Percentiles rank a stretch among this genome's conserved stretches.
Conservation (phyloP, 2,113 vertebrate species). For the Chelonoidis abingdonii region DNA sequence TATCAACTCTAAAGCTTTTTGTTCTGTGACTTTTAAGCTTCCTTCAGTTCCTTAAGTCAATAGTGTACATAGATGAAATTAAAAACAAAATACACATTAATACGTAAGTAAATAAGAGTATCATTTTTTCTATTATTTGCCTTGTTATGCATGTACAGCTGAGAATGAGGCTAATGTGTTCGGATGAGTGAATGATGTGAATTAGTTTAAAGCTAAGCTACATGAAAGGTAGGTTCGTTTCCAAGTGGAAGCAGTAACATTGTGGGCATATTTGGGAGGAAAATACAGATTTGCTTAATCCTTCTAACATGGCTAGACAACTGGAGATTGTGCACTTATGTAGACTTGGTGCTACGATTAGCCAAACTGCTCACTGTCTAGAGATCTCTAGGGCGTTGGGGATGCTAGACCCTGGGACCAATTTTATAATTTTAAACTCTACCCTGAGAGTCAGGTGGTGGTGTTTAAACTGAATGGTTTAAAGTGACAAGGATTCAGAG, state of each 20-base stretch:
- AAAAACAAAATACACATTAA: background rate
- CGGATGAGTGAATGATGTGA: background rate
- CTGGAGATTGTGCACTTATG: background rate
- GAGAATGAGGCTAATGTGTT: background rate
- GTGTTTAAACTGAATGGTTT: background rate
- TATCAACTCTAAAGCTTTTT: background rate
- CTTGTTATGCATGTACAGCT: background rate
- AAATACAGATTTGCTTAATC: background rate
- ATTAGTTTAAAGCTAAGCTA: background rate
- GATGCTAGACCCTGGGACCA: background rate
- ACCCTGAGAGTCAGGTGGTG: background rate
- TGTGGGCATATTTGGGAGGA: accelerated
- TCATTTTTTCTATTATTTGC: background rate
- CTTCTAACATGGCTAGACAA: background rate
- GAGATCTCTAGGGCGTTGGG: background rate
- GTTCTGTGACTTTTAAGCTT: background rate
- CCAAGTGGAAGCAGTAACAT: background rate
- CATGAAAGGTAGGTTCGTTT: background rate
- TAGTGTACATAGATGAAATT: background rate
- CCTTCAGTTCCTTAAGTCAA: background rate
- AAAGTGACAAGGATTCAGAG: background rate
- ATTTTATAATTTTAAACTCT: background rate
- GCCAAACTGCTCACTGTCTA: accelerated
- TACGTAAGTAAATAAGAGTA: background rate
- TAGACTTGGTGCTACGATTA: accelerated